A percentile compares a stretch with the other conserved stretches of the same genome.
phyloP scores from a whole-genome alignment of 2,113 vertebrate genomes.

The Gorsachius goisagi region DNA sequence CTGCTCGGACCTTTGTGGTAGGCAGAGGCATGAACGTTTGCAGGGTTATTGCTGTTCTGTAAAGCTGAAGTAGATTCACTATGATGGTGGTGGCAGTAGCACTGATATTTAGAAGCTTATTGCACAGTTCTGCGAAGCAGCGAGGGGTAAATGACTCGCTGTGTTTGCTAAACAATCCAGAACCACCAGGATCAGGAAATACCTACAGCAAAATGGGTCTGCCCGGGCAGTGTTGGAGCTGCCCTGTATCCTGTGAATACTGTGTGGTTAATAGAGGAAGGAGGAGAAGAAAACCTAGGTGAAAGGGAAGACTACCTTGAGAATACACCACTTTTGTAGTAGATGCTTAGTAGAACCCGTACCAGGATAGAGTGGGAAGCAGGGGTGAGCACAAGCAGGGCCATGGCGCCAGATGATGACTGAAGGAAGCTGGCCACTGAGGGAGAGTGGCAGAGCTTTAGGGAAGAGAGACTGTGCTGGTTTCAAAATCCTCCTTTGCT shows the following conservation, averaged over 20 bases:
- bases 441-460: background rate
- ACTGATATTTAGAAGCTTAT: background rate
- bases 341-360: background rate
- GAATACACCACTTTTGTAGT: background rate
- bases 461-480: background rate
- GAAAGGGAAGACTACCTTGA: background rate
- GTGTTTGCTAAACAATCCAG: background rate
- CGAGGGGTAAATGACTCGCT: background rate
- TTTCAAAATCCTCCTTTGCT: background rate
- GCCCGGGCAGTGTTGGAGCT: background rate
- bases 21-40: background rate
- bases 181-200: background rate
- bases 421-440: background rate
- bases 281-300: background rate
- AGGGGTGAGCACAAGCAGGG: background rate
- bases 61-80: background rate
- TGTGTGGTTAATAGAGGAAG: background rate
- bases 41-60: background rate
- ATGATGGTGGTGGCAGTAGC: background rate
- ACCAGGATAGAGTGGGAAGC: too few relatives aligned
- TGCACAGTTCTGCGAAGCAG: background rate
- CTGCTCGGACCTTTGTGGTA: background rate
- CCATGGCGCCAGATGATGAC: background rate
- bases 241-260: background rate
- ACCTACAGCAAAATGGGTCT: background rate